Evolutionary conservation across 2,888 invertebrate species (phyloP), one percentile per base, ranked within the genome.

Genomic region (Ormyrus thymus): DNA sequence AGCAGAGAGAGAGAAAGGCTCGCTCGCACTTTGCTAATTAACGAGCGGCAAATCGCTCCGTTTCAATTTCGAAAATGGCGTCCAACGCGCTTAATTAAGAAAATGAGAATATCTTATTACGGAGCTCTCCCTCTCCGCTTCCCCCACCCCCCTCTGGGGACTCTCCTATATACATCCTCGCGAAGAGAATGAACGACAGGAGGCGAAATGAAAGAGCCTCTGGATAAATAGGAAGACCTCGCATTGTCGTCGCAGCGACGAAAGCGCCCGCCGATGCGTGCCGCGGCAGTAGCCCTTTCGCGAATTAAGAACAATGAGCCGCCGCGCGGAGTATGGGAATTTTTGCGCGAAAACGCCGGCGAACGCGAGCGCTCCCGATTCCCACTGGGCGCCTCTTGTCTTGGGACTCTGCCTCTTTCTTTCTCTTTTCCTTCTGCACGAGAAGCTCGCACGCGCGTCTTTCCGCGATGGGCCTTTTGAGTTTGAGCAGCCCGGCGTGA

Each of bases 41-140:
- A 77, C 80, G 74, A 70, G 72, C 65, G 59, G n/a, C 50, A 62
- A 62, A 68, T 72, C 68, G 79, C 55, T 61, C 46, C 46, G 56
- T 65, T 72, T 70, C 80, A 80, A 80, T 77, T 77, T 77, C 56
- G 65, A 80, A 66, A 80, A 70, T 80, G 77, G 61, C 70, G 65
- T 43, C 7, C 61, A 7, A 7, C n/a, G 48, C 45, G 62, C 51
- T 73, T 79, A 79, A 79, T 79, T 79, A 76, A 76, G 72, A 73
- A 79, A 76, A 76, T 69, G 76, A 68, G 76, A 46, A 62, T 76
- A 73, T 73, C 79, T 79, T 76, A 76, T 72, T 69, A 73, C 75
- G 7, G 15, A 48, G 48, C 29, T 29, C 29, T 29, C 29, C 4
- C 29, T 29, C 29, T 29, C 29, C 3, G 3, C 3, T 29, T 4